phyloP scores from a whole-genome alignment of 2,797 vertebrate species.

The Bradypodion pumilum region DNA sequence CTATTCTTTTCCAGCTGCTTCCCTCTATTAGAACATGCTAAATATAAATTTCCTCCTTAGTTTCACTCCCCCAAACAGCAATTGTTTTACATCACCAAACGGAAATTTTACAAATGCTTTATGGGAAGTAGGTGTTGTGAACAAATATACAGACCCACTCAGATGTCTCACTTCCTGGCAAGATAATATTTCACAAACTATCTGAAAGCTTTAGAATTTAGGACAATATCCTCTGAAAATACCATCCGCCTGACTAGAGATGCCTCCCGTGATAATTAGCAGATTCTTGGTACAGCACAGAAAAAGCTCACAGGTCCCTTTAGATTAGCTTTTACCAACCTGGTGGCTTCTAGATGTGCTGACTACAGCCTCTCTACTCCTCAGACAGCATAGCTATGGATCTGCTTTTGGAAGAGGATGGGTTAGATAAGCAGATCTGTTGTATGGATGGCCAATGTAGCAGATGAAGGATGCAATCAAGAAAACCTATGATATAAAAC shows the following conservation, averaged over 20 bases:
- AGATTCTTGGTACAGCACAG: rapidly evolving
- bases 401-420: neutral
- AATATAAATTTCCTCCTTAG: slow-evolving; percentile 14
- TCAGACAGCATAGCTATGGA: neutral
- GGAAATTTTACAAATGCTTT: neutral
- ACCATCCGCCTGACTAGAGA: neutral
- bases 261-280: neutral
- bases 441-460: neutral
- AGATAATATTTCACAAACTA: neutral
- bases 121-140: neutral
- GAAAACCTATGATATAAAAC: too few species aligned
- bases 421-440: neutral
- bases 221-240: neutral
- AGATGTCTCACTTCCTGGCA: neutral
- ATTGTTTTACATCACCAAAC: neutral
- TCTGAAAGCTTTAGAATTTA: slow-evolving; percentile 4
- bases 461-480: too few species aligned
- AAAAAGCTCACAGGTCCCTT: neutral
- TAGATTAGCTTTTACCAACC: neutral
- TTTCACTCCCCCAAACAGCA: neutral
- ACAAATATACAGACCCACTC: neutral
- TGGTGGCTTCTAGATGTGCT: neutral
- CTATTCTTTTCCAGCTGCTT: slow-evolving; percentile 15
- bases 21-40: neutral
- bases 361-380: neutral